Conservation (phyloP, 2,888 invertebrate species). For the Amaurobius ferox region DNA sequence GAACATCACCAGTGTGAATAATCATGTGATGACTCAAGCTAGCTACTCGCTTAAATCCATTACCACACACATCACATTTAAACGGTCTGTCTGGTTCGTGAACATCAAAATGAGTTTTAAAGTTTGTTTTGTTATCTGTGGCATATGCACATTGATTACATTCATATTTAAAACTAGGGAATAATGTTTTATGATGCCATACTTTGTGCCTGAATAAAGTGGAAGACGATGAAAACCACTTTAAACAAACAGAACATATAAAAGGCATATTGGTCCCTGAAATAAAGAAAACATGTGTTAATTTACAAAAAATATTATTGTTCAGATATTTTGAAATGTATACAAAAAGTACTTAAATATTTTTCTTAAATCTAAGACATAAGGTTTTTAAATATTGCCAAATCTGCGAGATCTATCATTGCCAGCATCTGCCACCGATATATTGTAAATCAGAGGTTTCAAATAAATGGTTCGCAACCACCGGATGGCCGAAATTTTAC, state of each 20-base stretch:
- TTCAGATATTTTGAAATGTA: no score
- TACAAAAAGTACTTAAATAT: no score
- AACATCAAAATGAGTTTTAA: constrained; percentile 19
- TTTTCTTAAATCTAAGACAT: no score
- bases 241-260: constrained; percentile 29
- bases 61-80: constrained; percentile 17
- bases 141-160: constrained; percentile 39
- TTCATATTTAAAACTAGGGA: constrained; percentile 17
- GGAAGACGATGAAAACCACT: constrained; percentile 32
- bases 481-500: no score
- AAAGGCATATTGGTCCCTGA: background rate
- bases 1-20: constrained; percentile 28
- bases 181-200: constrained; percentile 20
- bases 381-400: no score
- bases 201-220: constrained; percentile 23
- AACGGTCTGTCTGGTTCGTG: background rate
- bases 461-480: no score
- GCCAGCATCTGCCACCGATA: no score
- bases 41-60: background rate
- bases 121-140: constrained; percentile 25
- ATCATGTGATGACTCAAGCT: constrained; percentile 18
- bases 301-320: no score
- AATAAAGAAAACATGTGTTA: no score
- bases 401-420: no score
- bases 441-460: no score